Percentiles rank a stretch among this genome's conserved stretches.
Conservation (phyloP, 2,888 invertebrate genomes). For the Lasioglossum zephyrum region DNA sequence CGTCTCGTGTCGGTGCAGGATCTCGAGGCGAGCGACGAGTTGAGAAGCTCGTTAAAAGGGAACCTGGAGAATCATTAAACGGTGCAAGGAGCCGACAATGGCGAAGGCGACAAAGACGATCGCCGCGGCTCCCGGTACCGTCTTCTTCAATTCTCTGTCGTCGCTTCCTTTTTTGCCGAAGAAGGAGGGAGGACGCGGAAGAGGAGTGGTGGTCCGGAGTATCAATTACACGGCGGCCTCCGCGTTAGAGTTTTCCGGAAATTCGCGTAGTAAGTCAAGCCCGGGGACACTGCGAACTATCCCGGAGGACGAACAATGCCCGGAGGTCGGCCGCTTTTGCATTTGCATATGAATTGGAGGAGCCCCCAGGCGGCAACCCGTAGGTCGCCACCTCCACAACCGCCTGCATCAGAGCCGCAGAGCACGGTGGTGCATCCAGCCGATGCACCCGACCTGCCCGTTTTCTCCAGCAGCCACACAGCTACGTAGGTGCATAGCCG, state of each 20-base stretch:
- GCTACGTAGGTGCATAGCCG: background rate
- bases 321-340: slow-evolving; percentile 78
- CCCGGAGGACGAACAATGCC: slow-evolving; percentile 79
- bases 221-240: slow-evolving; percentile 81
- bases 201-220: slow-evolving; percentile 63
- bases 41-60: slow-evolving; percentile 55
- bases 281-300: slow-evolving; percentile 77
- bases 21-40: slow-evolving; percentile 41
- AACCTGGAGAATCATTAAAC: slow-evolving; percentile 66
- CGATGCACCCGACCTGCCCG: slow-evolving; percentile 10
- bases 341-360: slow-evolving; percentile 84
- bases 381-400: slow-evolving; percentile 64
- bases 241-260: slow-evolving; percentile 82
- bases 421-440: slow-evolving; percentile 18
- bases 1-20: background rate
- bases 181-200: slow-evolving; percentile 1
- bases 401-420: slow-evolving; percentile 30
- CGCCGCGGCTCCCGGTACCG: slow-evolving; percentile 12
- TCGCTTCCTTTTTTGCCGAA: slow-evolving; percentile 21
- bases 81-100: slow-evolving; percentile 64
- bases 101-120: slow-evolving; percentile 65
- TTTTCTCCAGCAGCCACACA: background rate
- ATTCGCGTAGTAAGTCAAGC: slow-evolving; percentile 83
- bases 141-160: slow-evolving; percentile 13
- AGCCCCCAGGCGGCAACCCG: slow-evolving; percentile 48